Conservation (phyloP, 2,797 vertebrate genomes). For the Peromyscus eremicus region DNA sequence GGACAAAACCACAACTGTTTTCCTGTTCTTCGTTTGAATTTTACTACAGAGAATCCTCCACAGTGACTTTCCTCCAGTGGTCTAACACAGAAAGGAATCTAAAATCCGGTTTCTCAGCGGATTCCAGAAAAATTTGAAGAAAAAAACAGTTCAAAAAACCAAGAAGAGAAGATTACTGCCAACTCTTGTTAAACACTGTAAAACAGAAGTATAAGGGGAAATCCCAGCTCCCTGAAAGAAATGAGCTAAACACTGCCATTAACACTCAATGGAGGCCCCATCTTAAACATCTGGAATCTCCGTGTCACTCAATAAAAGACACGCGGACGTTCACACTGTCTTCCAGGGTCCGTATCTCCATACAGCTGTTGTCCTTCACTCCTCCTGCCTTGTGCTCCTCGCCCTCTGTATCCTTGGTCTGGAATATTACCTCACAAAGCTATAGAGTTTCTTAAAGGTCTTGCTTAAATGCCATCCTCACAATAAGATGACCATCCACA, state of each 20-base stretch:
- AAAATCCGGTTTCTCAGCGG: neutral
- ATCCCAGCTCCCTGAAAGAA: neutral
- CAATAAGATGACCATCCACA: neutral
- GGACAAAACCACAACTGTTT: neutral
- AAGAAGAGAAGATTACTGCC: neutral
- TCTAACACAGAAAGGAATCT: neutral
- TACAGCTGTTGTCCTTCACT: neutral
- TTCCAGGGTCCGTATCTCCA: neutral
- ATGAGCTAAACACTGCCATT: neutral
- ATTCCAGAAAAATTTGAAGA: neutral
- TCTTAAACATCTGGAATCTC: neutral
- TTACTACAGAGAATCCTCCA: neutral
- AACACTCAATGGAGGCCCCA: neutral
- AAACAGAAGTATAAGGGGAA: neutral
- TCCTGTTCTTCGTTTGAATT: conserved; percentile 32
- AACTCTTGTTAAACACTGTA: neutral
- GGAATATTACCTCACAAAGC: neutral
- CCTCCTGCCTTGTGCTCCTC: neutral
- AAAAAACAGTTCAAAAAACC: neutral
- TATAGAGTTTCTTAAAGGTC: neutral
- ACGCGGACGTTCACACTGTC: neutral
- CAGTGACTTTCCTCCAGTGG: neutral
- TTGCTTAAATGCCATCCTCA: neutral
- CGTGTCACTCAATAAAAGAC: neutral
- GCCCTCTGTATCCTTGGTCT: neutral